Percentiles rank a stretch among this genome's conserved stretches.
Evolutionary conservation across 2,113 vertebrate genomes (phyloP).

Genomic region (cat (Felis catus)): DNA sequence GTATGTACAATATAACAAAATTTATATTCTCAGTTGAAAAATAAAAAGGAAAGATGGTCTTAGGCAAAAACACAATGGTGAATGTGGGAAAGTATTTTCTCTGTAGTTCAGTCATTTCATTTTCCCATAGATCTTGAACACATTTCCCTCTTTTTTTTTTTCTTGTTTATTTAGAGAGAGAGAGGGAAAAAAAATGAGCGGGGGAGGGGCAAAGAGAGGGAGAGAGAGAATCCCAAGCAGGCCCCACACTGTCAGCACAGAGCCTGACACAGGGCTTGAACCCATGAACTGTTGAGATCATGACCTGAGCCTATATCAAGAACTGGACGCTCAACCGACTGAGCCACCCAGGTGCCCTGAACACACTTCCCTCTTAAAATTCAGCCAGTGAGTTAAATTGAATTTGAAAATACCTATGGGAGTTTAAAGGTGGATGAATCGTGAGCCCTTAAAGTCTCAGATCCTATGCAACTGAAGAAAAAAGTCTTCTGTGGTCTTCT

Average conservation of each 20-base stretch:
- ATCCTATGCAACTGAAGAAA: neutral
- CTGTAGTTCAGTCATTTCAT: neutral
- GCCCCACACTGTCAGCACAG: no score
- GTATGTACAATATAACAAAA: slow-evolving; percentile 83
- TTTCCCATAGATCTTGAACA: neutral
- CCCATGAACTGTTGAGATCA: no score
- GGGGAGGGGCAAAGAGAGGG: no score
- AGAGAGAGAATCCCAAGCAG: no score
- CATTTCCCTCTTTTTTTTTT: neutral
- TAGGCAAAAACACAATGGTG: slow-evolving; percentile 34
- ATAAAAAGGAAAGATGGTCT: slow-evolving; percentile 31
- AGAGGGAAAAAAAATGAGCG: no score
- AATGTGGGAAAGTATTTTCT: slow-evolving; percentile 44
- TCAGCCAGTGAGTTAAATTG: neutral
- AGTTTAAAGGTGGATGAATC: slow-evolving; percentile 6
- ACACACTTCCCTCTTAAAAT: neutral
- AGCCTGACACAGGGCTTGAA: no score
- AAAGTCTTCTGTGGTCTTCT: neutral
- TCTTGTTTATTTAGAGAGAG: no score
- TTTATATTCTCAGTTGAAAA: slow-evolving; percentile 63
- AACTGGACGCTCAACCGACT: no score
- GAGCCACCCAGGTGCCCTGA: neutral
- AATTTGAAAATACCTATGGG: neutral
- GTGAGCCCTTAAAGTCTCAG: neutral
- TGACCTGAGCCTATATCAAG: no score